Evolutionary conservation across 30 jellyfish, hydroid and myxozoan species (phyloP), one percentile per base, ranked within the genome.

Genomic region (Rhopilema esculentum): DNA sequence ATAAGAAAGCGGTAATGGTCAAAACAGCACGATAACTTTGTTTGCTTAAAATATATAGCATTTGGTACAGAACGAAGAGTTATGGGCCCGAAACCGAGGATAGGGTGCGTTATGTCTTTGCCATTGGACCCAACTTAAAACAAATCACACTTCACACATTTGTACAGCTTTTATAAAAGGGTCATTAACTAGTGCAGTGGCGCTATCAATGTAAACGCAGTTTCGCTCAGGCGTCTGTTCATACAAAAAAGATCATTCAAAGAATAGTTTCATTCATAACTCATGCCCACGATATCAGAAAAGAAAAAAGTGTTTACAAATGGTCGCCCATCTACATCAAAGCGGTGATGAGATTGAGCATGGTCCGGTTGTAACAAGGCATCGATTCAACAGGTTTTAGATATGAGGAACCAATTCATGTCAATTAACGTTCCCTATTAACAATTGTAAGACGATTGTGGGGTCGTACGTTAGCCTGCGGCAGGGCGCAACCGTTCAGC

Each of bases 381-480:
- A 6, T 12, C 57, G 57, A 40, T 2, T 2, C 12, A 12, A 12
- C 57, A 40, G 57, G 57, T 6, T 40, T 40, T 40, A 40, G 57
- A 40, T 12, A 12, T 2, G 57, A 40, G 6, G 9, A 6, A 40
- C 6, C 57, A 12, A 40, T 40, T 40, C 57, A 12, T 40, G 57
- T 40, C 57, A 40, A 40, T 40, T 40, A 40, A 40, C 57, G 57
- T 40, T 40, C 57, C 6, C 6, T 40, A 40, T 40, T 40, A 40
- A 40, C 57, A 40, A 40, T 40, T 40, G 57, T 40, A 40, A 40
- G 57, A 12, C 57, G 57, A 40, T 40, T 40, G 0, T 30, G 69
- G 84, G 84, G 84, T 73, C 27, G 27, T 7, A 73, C 21, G 21
- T 19, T 73, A n/a, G 69, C 84, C 84, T 73, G 84, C 84, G 84